Evolutionary conservation across 2,888 invertebrate genomes (phyloP), one percentile per base, ranked within the genome.

Genomic region (Athetis lepigone): DNA sequence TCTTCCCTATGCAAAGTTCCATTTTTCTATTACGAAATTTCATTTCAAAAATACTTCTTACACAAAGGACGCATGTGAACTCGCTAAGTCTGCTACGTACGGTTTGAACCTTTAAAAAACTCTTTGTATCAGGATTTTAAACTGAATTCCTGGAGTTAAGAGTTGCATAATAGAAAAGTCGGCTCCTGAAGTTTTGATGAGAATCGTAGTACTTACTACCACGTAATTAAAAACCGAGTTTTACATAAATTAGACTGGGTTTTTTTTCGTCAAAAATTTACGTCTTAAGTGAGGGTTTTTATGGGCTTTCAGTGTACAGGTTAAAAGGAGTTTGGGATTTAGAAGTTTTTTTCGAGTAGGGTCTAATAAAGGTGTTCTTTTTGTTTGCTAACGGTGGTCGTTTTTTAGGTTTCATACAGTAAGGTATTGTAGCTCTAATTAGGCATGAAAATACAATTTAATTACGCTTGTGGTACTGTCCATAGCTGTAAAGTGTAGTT

Each of bases 71-170:
- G 21, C 7, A 37, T 23, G 49, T 50, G n/a, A 39, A 55, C 39
- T 45, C 2, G 8, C 40, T 13, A 51, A 51, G 54, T 47, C 57
- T 58, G 36, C 40, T 56, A n/a, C 43, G 19, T 27, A 45, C 21
- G 51, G 51, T 69, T 70, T 58, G 64, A 64, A 66, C 62, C 46
- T 64, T 55, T 50, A 49, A 59, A 64, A 75, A 65, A 43, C 57
- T 56, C 81, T 87, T 88, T 88, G 86, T 88, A 83, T 80, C 67
- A 66, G 82, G 86, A 86, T 62, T 87, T 84, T 85, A 88, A 87
- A 86, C 84, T 86, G 82, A 83, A 85, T 86, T 86, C 51, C 59
- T 29, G 29, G 42, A 29, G 66, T 69, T 25, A 70, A 72, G 79
- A 75, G 75, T 79, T 80, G 84, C 82, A 87, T 87, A 87, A 88